Percentiles rank a stretch among this genome's conserved stretches.
phyloP scores from a whole-genome alignment of 37 sponge, comb jelly and placozoan genomes.

The Crambe crambe region DNA sequence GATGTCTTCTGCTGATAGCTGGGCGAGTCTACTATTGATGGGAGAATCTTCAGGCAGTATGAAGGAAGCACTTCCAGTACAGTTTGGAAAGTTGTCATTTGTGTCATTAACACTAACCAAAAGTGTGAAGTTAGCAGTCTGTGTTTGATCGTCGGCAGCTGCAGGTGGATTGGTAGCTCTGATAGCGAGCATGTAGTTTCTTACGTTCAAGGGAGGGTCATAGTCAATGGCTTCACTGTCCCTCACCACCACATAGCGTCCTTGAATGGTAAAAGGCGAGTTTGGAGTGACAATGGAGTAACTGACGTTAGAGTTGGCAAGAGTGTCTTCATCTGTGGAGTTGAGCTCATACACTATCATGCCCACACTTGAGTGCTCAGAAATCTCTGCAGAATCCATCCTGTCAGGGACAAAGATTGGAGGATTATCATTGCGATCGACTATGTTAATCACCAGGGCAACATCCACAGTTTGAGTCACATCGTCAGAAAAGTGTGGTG shows the following conservation, averaged over 20 bases:
- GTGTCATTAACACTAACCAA: constrained; percentile 50
- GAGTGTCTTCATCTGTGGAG: constrained; percentile 66
- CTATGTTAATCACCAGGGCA: constrained; percentile 44
- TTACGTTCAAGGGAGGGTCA: constrained; percentile 17
- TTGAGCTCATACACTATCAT: constrained; percentile 27
- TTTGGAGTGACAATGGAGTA: constrained; percentile 23
- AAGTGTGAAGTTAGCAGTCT: constrained; percentile 45
- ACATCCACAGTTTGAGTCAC: constrained; percentile 31
- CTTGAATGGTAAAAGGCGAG: constrained; percentile 55
- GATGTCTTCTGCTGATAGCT: constrained; percentile 38
- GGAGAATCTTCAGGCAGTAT: constrained; percentile 29
- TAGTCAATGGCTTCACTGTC: constrained; percentile 39
- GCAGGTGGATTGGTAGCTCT: constrained; percentile 54
- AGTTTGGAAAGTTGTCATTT: constrained; percentile 72
- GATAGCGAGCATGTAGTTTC: constrained; percentile 23
- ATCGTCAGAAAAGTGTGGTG: constrained; percentile 39
- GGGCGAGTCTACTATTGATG: neutral
- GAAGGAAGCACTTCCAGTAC: constrained; percentile 26
- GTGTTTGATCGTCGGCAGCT: constrained; percentile 41
- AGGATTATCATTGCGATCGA: constrained; percentile 63
- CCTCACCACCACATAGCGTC: constrained; percentile 25
- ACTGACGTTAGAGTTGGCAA: constrained; percentile 35
- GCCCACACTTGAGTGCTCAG: constrained; percentile 35
- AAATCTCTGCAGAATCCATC: constrained; percentile 21
- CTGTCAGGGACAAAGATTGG: constrained; percentile 50